phyloP scores from a whole-genome alignment of 2,888 invertebrate genomes.

The Pyrocoelia pectoralis region DNA sequence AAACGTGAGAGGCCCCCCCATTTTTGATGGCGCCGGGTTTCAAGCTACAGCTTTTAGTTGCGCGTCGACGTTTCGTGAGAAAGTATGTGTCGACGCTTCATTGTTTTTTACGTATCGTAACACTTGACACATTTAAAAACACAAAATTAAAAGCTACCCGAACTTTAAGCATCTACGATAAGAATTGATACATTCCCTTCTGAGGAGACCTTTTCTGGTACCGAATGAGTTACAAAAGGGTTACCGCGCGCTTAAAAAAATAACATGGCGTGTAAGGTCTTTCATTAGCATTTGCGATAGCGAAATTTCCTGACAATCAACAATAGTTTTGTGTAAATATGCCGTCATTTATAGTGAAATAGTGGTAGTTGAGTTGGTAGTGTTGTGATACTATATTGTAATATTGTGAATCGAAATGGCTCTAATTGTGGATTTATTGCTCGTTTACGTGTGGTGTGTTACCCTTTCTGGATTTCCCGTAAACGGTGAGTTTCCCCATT shows the following conservation, averaged over 20 bases:
- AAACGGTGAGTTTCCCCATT: conserved; percentile 24
- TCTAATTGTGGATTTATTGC: conserved; percentile 41
- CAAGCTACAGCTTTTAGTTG: conserved; percentile 37
- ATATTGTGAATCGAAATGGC: conserved; percentile 41
- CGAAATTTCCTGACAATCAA: conserved; percentile 43
- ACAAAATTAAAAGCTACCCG: neutral
- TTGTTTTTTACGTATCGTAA: conserved; percentile 3
- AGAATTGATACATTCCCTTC: neutral
- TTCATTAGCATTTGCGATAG: conserved; percentile 44
- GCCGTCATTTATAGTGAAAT: conserved; percentile 38
- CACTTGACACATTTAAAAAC: neutral
- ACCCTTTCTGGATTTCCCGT: conserved; percentile 23
- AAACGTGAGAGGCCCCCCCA: conserved; percentile 25
- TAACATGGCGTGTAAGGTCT: conserved; percentile 42
- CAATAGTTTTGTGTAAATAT: conserved; percentile 41
- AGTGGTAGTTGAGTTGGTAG: conserved; percentile 37
- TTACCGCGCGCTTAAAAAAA: conserved; percentile 21
- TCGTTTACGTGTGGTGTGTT: conserved; percentile 25
- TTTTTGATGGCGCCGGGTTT: conserved; percentile 24
- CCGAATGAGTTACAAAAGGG: conserved; percentile 14
- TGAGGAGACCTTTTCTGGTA: conserved; percentile 10
- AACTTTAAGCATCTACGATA: neutral
- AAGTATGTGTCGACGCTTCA: conserved; percentile 26
- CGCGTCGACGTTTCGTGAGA: conserved; percentile 36
- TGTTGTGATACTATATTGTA: conserved; percentile 44